phyloP scores from a whole-genome alignment of 2,888 invertebrate genomes.

The Drosophila prolongata region DNA sequence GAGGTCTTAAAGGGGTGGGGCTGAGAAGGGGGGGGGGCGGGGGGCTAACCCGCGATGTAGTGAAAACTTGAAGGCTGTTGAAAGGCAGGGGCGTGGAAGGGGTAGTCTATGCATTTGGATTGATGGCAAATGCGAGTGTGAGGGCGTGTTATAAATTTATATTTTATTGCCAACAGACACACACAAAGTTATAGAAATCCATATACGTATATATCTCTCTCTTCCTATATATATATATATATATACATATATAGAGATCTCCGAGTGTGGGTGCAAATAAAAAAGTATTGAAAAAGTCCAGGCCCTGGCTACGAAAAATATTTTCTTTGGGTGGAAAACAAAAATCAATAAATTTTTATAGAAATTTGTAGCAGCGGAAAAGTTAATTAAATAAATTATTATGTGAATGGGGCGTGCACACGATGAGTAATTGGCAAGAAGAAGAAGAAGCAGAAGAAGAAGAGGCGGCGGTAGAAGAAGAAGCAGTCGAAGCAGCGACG shows the following conservation, averaged over 20 bases:
- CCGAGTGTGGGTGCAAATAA: constrained; percentile 25
- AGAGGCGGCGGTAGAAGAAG: constrained; percentile 1
- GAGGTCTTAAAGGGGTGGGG: not conserved
- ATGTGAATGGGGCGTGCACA: constrained; percentile 79
- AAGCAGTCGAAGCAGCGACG: constrained; percentile 25
- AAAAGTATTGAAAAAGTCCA: constrained; percentile 48
- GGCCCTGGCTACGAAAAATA: constrained; percentile 36
- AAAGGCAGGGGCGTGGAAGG: constrained; percentile 48
- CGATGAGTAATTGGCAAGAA: constrained; percentile 79
- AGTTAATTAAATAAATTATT: constrained; percentile 81
- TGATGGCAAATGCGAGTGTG: constrained; percentile 56
- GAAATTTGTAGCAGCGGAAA: constrained; percentile 74
- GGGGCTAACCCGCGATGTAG: constrained; percentile 41
- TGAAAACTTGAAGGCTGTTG: constrained; percentile 72
- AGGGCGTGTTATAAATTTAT: constrained; percentile 62
- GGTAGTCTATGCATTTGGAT: constrained; percentile 54
- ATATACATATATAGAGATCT: constrained; percentile 8
- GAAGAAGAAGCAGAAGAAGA: constrained; percentile 4
- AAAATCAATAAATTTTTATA: constrained; percentile 75
- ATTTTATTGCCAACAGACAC: constrained; percentile 64
- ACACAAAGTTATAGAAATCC: constrained; percentile 43
- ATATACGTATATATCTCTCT: constrained; percentile 4
- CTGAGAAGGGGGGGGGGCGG: not conserved
- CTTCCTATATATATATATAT: not conserved
- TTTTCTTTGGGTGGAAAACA: constrained; percentile 30